Base-by-base conservation (phyloP, 2,113 vertebrate species). In the Oxygymnocypris stewartii region DNA sequence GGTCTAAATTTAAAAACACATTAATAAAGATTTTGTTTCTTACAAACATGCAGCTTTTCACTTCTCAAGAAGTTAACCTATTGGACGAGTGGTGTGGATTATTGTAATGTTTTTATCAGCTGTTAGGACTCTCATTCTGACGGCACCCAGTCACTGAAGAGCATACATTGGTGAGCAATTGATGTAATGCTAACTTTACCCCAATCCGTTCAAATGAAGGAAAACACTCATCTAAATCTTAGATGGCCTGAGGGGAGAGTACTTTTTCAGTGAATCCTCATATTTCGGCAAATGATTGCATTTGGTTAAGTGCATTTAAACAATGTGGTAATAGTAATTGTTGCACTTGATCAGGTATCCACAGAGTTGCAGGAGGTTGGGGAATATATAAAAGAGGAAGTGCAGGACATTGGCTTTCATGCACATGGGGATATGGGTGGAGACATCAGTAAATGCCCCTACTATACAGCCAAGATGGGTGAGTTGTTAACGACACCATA, bases 361-460 rank as follows among this genome's bases (percentile, higher is more conserved):
- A 94, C 95, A 20, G 98, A 99, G 90, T 89, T 99, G 93, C 98
- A 98, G 87, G 94, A 96, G 92, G 91, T 95, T 0, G 95, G 96
- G 14, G 94, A 94, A 89, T 91, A 91, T 0, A 92, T 98, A 85
- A 59, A 94, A 47, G 96, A 95, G 73, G 96, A 95, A 13, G 91
- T 93, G 44, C 90, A 94, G 37, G 96, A 96, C 0, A 95, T 93
- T 7, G 94, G 93, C 0, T 37, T 96, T 79, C 92, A 95, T 0
- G 75, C 93, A 87, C 97, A 99, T 0, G 96, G 96, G 0, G 95
- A 94, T 14, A 89, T 88, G 61, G 96, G 94, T 57, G 98, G 97
- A 89, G 97, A 99, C 90, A 61, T 94, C 47, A 95, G 90, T 82
- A 98, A 97, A 90, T 99, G 97, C 87, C 98, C 98, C 0, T 99